Conservation (phyloP, 2,797 vertebrate species). For the Phataginus tetradactyla region DNA sequence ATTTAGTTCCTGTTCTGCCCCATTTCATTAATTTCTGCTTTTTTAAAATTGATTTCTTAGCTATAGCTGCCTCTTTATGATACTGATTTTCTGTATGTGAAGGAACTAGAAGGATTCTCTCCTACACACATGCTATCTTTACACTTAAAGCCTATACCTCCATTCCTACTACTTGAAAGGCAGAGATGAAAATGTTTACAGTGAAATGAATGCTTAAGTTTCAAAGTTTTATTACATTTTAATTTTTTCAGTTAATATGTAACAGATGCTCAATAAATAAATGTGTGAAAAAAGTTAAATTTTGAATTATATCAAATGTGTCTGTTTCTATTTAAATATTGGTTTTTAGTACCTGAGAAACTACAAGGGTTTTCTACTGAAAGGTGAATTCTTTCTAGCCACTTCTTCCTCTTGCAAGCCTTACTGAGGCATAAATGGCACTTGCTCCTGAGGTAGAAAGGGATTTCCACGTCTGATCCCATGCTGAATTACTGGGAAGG, state of each 20-base stretch:
- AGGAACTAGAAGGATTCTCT: not conserved
- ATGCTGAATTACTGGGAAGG: not conserved
- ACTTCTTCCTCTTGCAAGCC: not conserved
- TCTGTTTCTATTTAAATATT: not conserved
- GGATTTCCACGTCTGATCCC: accelerated
- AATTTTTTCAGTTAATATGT: not conserved
- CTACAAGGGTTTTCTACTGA: not conserved
- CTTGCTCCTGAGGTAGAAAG: not conserved
- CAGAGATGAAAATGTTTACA: not conserved
- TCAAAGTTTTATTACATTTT: not conserved
- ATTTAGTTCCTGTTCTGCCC: slow-evolving; percentile 51
- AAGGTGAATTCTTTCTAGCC: not conserved
- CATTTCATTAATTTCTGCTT: slow-evolving; percentile 33
- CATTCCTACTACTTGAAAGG: not conserved
- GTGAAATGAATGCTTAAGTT: not conserved
- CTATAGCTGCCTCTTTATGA: not conserved
- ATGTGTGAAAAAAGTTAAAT: not conserved
- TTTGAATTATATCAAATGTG: not conserved
- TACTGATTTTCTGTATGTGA: slow-evolving; percentile 28
- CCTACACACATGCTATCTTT: not conserved
- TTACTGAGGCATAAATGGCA: not conserved
- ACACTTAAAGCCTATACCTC: not conserved
- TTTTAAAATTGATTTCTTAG: slow-evolving; percentile 24
- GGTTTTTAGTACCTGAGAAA: not conserved
- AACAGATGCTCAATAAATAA: not conserved